These are phyloP conservation scores for Callipepla squamata DNA, from an alignment of 2,113 vertebrate species.

Conservation along the genomic window DNA sequence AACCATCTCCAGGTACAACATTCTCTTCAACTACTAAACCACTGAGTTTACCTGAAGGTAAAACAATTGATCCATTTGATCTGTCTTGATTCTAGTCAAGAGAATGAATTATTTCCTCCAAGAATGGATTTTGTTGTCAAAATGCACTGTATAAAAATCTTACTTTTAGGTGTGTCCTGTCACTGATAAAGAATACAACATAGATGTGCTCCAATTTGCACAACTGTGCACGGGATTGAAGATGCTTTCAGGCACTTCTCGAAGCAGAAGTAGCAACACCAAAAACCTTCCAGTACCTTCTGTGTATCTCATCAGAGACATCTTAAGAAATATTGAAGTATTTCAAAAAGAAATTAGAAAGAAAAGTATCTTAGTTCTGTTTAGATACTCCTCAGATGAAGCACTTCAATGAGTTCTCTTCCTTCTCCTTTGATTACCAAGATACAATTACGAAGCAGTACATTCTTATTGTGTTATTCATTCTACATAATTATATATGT, in stretches of 20 bases:
- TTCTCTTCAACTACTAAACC: neutral
- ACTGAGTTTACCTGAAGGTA: neutral
- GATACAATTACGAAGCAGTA: neutral
- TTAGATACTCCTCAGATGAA: neutral
- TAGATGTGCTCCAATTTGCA: neutral
- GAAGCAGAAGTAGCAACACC: neutral
- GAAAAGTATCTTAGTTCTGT: neutral
- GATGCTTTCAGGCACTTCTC: neutral
- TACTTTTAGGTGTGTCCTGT: neutral
- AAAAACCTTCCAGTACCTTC: neutral
- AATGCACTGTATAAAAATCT: neutral
- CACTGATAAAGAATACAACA: neutral
- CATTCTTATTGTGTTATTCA: neutral
- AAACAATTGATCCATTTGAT: neutral
- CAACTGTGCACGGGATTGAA: neutral
- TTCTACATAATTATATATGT: neutral
- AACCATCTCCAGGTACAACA: neutral
- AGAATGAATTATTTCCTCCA: neutral
- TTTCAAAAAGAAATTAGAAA: neutral
- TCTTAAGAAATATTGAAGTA: neutral
- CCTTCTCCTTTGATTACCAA: neutral
- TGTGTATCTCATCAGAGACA: neutral
- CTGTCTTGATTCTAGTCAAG: neutral
- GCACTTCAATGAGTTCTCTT: neutral
- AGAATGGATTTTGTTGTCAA: neutral